Evolutionary conservation across 2,797 vertebrate genomes (phyloP), one percentile per base, ranked within the genome.

Genomic region (Gallirallus australis): DNA sequence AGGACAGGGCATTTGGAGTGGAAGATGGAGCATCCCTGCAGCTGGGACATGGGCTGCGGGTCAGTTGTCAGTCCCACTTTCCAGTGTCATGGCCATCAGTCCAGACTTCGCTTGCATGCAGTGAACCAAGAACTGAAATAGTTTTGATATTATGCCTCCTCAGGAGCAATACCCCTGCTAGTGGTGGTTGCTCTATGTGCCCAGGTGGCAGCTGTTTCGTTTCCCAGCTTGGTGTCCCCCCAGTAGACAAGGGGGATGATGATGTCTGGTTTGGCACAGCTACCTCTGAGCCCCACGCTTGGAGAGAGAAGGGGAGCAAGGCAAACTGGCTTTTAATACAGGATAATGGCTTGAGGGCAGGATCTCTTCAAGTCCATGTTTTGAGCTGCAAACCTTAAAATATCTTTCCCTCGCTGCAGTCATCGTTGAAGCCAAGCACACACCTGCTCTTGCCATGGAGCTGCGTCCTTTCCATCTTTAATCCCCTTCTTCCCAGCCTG

Each of bases 361-460:
- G 48, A n/a, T 78, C 45, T 54, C 19, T 40, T 80, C 66, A 47
- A 40, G 52, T 80, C 11, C 15, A 1, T 2, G 15, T 60, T 90
- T 85, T 60, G 64, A 68, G 82, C 56, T 81, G 57, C 23, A 90
- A 75, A 79, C 50, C 59, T 61, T 30, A 53, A 81, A 72, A 31
- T 10, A 24, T 52, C 42, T 54, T 66, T 16, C 9, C n/a, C 20
- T 72, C 4, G 0, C 60, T 68, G 40, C 12, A 30, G 53, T n/a
- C 18, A 4, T 15, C 0, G 0, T 54, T 20, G 48, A 37, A 82
- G 71, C 37, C 27, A 35, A 50, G 45, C 45, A 75, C 81, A 82
- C 89, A 95, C 95, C 95, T 97, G 96, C 84, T 91, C 33, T 77
- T 54, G 40, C 68, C 7, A 1, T 15, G 37, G 35, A 94, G 48